Base-by-base conservation (phyloP, 2,888 invertebrate genomes). In the Philaethria dido region DNA sequence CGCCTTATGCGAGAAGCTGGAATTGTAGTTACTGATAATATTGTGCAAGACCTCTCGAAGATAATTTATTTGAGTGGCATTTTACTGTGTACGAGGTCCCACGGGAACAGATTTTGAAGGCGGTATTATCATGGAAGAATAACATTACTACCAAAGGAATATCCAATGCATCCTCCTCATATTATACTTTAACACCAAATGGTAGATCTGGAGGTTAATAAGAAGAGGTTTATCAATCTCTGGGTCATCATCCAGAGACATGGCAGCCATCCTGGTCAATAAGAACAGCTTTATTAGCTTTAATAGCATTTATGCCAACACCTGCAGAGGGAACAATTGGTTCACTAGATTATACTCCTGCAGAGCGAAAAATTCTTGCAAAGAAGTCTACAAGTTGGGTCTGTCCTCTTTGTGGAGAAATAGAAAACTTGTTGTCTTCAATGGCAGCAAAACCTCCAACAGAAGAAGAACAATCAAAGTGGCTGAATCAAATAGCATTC, bases 241-340 rank as follows among this genome's bases (percentile, higher is more conserved):
- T 69, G 98, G 98, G 98, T 5, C 96, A 98, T 88, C 99, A 99
- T 86, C 99, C 98, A n/a, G 99, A 99, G 87, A 97, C 98, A 44
- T 99, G 99, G 99, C 97, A 98, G 81, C 99, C 99, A 29, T 98
- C 98, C 3, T 99, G 99, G 99, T 98, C 98, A 36, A 98, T 99
- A 74, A 94, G 98, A 71, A 99, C 98, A 62, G 98, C 98, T 13
- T 89, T 99, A 67, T 88, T 99, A 73, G 98, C 98, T 16, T 93
- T 99, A 68, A 98, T 98, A 78, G 97, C 98, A 1, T 99, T 99
- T 82, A 98, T 99, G 97, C 98, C 98, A 0, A 96, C 98, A 5
- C 95, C 97, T 62, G 96, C 97, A 9, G 96, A 95, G 76, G 98
- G 98, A 1, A 98, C 98, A 2, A 96, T 99, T 70, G 99, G 98